Conservation (phyloP, 2,113 vertebrate genomes). For the Podocnemis expansa region DNA sequence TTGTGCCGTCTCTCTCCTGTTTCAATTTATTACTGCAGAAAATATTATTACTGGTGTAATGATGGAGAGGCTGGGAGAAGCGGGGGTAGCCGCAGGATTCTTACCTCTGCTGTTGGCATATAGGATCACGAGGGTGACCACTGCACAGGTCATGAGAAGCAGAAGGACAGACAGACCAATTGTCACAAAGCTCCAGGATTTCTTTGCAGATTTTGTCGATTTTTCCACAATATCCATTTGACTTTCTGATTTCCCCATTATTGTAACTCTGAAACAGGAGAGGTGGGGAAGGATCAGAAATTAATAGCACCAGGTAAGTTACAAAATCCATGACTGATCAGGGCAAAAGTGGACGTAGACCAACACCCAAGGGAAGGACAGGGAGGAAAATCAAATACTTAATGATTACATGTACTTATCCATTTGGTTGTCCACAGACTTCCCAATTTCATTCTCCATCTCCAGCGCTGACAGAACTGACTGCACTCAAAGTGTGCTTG, state of each 20-base stretch:
- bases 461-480: not conserved
- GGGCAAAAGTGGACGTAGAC: not conserved
- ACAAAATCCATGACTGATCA: not conserved
- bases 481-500: not conserved
- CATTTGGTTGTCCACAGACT: constrained; percentile 77
- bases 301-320: constrained; percentile 25
- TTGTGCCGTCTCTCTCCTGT: not conserved
- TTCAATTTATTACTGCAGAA: not conserved
- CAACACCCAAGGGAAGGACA: not conserved
- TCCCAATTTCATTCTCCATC: constrained; percentile 75
- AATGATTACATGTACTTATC: constrained; percentile 79
- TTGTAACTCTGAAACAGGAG: constrained; percentile 73
- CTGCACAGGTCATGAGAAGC: constrained; percentile 85
- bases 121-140: constrained; percentile 87
- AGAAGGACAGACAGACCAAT: constrained; percentile 85
- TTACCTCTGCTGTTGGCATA: constrained; percentile 85
- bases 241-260: constrained; percentile 92
- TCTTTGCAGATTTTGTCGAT: constrained; percentile 81
- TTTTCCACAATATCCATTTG: constrained; percentile 93
- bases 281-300: constrained; percentile 37
- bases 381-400: constrained; percentile 24
- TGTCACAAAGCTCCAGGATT: constrained; percentile 82
- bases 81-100: constrained; percentile 1
- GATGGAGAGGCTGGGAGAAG: not conserved
- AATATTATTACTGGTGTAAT: not conserved